Percentiles rank a stretch among this genome's conserved stretches.
Conservation (phyloP, 2,888 invertebrate species). For the Camptogramma bilineatum region DNA sequence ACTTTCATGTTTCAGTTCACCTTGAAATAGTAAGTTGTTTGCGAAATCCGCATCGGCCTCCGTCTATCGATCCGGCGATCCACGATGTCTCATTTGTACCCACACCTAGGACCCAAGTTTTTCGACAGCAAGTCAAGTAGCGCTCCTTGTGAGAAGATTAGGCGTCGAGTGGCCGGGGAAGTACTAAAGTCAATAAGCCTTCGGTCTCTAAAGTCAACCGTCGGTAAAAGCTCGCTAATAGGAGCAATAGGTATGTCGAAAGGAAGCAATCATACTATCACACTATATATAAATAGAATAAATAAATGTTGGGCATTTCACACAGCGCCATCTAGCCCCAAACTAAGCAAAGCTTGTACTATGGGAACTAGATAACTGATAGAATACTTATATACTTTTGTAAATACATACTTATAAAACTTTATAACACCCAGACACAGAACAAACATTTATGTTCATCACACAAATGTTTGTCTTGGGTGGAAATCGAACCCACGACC, state of each 20-base stretch:
- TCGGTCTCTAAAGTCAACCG: not conserved
- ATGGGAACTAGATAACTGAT: too few relatives aligned
- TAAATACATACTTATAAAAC: too few relatives aligned
- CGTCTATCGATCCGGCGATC: slow-evolving; percentile 61
- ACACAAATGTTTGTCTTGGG: too few relatives aligned
- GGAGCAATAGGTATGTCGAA: not conserved
- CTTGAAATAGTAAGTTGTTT: slow-evolving; percentile 72
- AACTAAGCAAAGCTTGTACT: too few relatives aligned
- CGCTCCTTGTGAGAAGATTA: not conserved
- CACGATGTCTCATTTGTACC: slow-evolving; percentile 54
- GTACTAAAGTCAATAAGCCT: not conserved
- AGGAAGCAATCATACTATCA: not conserved
- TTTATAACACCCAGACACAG: too few relatives aligned
- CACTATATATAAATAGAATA: too few relatives aligned
- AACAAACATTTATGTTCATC: too few relatives aligned
- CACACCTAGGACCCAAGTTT: slow-evolving; percentile 54
- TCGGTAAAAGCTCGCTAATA: not conserved
- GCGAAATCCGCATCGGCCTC: slow-evolving; percentile 71
- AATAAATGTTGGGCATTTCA: too few relatives aligned
- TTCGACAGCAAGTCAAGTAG: slow-evolving; percentile 35
- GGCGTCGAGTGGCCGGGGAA: not conserved
- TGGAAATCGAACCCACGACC: too few relatives aligned
- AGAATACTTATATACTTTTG: too few relatives aligned
- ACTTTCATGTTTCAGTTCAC: slow-evolving; percentile 63
- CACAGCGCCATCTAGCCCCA: too few relatives aligned